Base-by-base conservation (phyloP, 2,888 invertebrate genomes). In the Seira sanloemensis region DNA sequence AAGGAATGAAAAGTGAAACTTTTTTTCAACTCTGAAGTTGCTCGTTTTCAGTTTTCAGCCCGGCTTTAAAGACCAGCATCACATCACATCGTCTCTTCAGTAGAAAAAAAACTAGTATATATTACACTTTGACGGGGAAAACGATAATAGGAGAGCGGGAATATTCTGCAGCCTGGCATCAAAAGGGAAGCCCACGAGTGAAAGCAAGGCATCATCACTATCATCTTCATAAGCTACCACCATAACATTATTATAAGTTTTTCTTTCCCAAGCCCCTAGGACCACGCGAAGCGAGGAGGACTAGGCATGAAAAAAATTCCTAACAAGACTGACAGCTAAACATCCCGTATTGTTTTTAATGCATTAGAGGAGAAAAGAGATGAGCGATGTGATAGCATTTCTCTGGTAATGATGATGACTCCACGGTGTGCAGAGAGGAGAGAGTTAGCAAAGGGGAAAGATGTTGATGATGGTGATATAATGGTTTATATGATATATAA, bases 401-500 rank as follows among this genome's bases (percentile, higher is more conserved):
- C 50, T 1, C 50, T 50, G 50, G 50, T 50, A 50, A 50, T 50
- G 50, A 50, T 50, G 50, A 50, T 50, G 50, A 50, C 50, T 50
- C 50, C 50, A 50, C 50, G 12, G 5, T 7, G 37, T 37, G 37
- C 4, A 37, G 37, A 37, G n/a, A 1, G 16, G 16, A 50, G 50
- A 50, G 50, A 50, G 50, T 50, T 50, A 50, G 50, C n/a, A 16
- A n/a, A 50, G n/a, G 50, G 50, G 16, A 50, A 82, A 25, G 54
- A 71, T 67, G 65, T 58, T 66, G 62, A 75, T 65, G 68, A 27
- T 62, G 66, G 66, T 72, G 68, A 76, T 76, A 72, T 72, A 76
- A 76, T 76, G 71, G 65, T 66, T 82, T 66, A 19, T 62, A 69
- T 71, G 24, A 4, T 58, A 37, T 69, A 82, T 76, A 77, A 82